phyloP scores from a whole-genome alignment of 1,140 invertebrate genomes.

The Bactericera cockerelli region DNA sequence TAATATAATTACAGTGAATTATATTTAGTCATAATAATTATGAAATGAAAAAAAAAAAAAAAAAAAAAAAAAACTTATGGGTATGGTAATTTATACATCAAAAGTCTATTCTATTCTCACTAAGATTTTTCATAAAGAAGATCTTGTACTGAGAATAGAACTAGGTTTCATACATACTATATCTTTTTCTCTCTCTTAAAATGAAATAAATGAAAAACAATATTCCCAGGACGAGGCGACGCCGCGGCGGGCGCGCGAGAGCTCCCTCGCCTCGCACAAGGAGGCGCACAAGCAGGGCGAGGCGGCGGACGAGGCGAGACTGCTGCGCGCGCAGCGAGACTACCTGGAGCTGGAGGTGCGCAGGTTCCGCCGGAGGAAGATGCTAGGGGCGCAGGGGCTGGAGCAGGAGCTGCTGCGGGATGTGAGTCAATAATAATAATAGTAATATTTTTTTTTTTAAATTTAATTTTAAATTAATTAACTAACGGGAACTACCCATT shows the following conservation, averaged over 20 bases:
- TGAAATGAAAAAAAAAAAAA: too few species aligned
- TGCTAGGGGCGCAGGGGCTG: conserved; percentile 69
- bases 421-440: conserved; percentile 38
- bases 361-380: conserved; percentile 79
- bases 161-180: too few species aligned
- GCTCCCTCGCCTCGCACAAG: conserved; percentile 58
- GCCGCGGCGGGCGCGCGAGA: neutral
- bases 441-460: neutral
- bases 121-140: too few species aligned
- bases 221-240: neutral
- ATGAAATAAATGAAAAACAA: too few species aligned
- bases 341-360: conserved; percentile 83
- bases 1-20: too few species aligned
- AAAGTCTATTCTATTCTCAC: too few species aligned
- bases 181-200: too few species aligned
- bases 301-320: conserved; percentile 71
- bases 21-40: too few species aligned
- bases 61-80: too few species aligned
- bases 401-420: conserved; percentile 84
- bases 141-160: too few species aligned
- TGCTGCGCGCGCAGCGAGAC: conserved; percentile 75
- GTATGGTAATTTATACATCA: too few species aligned
- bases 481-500: too few species aligned
- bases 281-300: conserved; percentile 82
- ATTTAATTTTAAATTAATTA: neutral